Conservation (phyloP, 1,140 invertebrate genomes). For the Apis laboriosa region DNA sequence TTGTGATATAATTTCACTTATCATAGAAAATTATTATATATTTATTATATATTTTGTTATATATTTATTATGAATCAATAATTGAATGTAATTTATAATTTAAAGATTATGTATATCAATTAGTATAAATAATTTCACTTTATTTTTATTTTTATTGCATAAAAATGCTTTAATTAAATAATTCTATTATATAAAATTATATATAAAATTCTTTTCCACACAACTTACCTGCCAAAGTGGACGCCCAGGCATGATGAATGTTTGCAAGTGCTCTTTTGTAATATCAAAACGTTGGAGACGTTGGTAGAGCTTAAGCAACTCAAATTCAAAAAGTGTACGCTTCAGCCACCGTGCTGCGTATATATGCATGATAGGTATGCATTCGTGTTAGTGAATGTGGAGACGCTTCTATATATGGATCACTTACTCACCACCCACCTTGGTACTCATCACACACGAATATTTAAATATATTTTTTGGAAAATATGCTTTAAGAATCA, state of each 20-base stretch:
- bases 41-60: no score
- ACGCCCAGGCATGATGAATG: constrained; percentile 75
- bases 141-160: neutral
- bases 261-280: constrained; percentile 30
- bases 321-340: constrained; percentile 76
- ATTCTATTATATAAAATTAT: neutral
- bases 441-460: neutral
- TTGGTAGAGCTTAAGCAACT: constrained; percentile 55
- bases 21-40: neutral
- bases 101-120: neutral
- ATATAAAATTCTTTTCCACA: neutral
- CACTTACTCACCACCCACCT: constrained; percentile 72
- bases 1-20: neutral
- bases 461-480: constrained; percentile 7
- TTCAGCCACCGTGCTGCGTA: constrained; percentile 68
- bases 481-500: constrained; percentile 10
- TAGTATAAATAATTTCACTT: neutral
- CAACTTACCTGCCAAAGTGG: constrained; percentile 76
- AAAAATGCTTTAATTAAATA: neutral
- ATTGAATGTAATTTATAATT: neutral
- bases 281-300: constrained; percentile 22
- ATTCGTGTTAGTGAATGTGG: constrained; percentile 70
- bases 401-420: constrained; percentile 76
- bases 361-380: constrained; percentile 75
- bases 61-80: neutral